phyloP scores from a whole-genome alignment of 2,888 invertebrate genomes.

The Pyralis farinalis region DNA sequence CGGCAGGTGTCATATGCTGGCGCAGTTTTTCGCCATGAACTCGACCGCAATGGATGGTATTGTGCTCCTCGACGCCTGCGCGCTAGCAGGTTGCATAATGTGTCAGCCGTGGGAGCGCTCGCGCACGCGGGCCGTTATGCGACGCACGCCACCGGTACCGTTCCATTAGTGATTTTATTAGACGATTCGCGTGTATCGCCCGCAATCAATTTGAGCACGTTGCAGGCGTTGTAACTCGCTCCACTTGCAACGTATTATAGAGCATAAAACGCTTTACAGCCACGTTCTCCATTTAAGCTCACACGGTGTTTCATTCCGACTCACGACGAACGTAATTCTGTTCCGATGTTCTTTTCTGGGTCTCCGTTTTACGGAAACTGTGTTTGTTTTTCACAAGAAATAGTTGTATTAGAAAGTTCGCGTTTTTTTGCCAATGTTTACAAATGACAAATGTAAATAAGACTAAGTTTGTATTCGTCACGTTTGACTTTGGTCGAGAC shows the following conservation, averaged over 20 bases:
- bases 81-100: conserved; percentile 65
- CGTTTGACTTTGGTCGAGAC: conserved; percentile 36
- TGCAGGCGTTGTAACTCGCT: conserved; percentile 55
- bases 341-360: conserved; percentile 34
- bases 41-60: conserved; percentile 54
- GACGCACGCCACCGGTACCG: conserved; percentile 76
- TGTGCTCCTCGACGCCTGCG: conserved; percentile 50
- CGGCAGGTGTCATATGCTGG: not conserved
- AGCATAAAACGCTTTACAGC: conserved; percentile 47
- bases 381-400: not conserved
- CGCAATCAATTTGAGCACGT: conserved; percentile 69
- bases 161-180: conserved; percentile 78
- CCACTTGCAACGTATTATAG: conserved; percentile 61
- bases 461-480: conserved; percentile 24
- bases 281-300: conserved; percentile 53
- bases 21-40: conserved; percentile 51
- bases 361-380: not conserved
- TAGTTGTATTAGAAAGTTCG: conserved; percentile 8
- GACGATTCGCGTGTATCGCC: conserved; percentile 73
- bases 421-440: conserved; percentile 20
- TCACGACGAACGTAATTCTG: conserved; percentile 43
- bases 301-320: conserved; percentile 42
- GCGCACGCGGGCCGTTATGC: conserved; percentile 63
- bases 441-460: conserved; percentile 9
- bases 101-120: conserved; percentile 70